A percentile compares a stretch with the other conserved stretches of the same genome.
Evolutionary conservation across 2,888 invertebrate species (phyloP).

Genomic region (Stenodema calcarata): DNA sequence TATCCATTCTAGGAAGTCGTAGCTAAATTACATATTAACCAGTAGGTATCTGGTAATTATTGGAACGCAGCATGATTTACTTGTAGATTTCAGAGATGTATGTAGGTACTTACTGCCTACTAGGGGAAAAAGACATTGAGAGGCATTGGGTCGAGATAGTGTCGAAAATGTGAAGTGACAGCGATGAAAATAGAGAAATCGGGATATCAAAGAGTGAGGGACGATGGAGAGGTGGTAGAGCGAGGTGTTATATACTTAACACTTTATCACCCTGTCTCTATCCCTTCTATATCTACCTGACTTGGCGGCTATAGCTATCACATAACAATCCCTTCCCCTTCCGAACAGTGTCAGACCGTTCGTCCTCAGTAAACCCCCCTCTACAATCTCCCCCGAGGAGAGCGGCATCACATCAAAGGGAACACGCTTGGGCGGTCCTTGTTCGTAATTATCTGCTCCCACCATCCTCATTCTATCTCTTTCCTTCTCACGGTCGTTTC

Average conservation of each 20-base stretch:
- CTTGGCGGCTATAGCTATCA: not conserved
- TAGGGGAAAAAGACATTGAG: too few relatives aligned
- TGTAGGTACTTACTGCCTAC: too few relatives aligned
- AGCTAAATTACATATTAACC: too few relatives aligned
- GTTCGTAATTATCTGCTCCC: constrained; percentile 42
- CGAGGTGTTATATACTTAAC: constrained; percentile 9
- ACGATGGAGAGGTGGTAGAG: not conserved
- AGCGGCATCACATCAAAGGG: constrained; percentile 46
- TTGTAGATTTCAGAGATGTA: too few relatives aligned
- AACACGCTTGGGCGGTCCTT: constrained; percentile 46
- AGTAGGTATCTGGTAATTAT: too few relatives aligned
- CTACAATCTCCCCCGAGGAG: not conserved
- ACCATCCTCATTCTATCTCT: not conserved
- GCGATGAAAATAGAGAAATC: not conserved
- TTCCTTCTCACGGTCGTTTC: not conserved
- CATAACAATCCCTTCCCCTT: not conserved
- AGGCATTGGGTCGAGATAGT: not conserved
- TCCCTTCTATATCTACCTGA: not conserved
- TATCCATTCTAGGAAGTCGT: too few relatives aligned
- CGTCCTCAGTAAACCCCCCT: not conserved
- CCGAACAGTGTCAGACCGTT: not conserved
- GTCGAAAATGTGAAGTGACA: not conserved
- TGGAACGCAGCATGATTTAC: too few relatives aligned
- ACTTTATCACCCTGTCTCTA: not conserved
- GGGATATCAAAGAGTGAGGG: not conserved